phyloP scores from a whole-genome alignment of 2,888 invertebrate genomes.

The Drosophila borborema region DNA sequence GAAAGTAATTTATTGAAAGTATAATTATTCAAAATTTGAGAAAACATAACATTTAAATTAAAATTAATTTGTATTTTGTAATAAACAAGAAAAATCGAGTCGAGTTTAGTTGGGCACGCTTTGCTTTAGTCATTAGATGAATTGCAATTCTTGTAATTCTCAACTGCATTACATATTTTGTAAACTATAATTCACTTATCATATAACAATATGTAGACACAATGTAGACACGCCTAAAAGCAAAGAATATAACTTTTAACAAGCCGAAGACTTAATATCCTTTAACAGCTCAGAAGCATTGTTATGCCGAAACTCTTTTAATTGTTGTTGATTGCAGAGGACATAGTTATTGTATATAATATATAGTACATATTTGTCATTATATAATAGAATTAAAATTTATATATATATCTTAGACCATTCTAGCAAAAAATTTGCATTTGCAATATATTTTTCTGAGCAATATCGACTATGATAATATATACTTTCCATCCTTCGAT shows the following conservation, averaged over 20 bases:
- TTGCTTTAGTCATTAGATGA: neutral
- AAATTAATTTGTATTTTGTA: too few relatives aligned
- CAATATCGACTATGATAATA: neutral
- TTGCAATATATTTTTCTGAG: neutral
- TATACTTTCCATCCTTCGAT: too few relatives aligned
- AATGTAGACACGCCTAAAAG: neutral
- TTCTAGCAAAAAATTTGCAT: too few relatives aligned
- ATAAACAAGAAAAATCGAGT: neutral
- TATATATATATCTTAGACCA: too few relatives aligned
- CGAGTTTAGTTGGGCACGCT: neutral
- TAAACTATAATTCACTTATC: neutral
- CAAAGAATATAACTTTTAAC: too few relatives aligned
- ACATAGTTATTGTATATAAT: too few relatives aligned
- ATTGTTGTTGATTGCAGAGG: too few relatives aligned
- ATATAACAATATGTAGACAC: neutral
- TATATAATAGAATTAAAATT: too few relatives aligned
- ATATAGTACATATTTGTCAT: too few relatives aligned
- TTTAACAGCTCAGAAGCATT: neutral
- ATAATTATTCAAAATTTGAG: too few relatives aligned
- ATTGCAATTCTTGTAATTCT: neutral
- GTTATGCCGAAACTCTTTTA: too few relatives aligned
- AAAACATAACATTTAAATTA: too few relatives aligned
- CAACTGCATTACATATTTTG: neutral
- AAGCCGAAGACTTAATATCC: neutral
- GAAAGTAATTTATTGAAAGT: neutral